Conservation (phyloP, 2,797 vertebrate species). For the Meda fulgida region DNA sequence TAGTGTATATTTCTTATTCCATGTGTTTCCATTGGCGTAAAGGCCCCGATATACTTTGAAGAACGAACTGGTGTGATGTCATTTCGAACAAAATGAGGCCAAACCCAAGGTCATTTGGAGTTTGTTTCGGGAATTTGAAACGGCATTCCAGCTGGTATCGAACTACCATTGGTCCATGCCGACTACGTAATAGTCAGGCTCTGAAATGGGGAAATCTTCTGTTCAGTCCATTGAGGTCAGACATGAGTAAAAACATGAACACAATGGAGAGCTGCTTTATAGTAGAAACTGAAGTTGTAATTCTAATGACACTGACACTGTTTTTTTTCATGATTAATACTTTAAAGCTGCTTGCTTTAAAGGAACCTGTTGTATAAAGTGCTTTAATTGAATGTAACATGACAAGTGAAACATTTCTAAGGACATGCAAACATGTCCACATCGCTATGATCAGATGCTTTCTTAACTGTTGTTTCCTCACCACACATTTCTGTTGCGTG, state of each 20-base stretch:
- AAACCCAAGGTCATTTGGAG: background rate
- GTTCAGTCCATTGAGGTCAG: background rate
- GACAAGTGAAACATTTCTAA: background rate
- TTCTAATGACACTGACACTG: background rate
- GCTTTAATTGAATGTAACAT: background rate
- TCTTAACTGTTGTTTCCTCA: background rate
- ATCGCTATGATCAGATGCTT: background rate
- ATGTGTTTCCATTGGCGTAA: background rate
- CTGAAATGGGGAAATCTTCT: background rate
- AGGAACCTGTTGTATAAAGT: background rate
- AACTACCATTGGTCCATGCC: background rate
- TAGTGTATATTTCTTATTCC: background rate
- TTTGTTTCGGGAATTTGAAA: background rate
- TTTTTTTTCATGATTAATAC: background rate
- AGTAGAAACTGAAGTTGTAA: background rate
- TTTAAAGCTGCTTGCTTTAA: background rate
- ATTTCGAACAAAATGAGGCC: background rate
- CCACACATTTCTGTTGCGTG: background rate
- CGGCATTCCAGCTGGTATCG: background rate
- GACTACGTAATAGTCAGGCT: background rate
- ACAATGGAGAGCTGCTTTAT: background rate
- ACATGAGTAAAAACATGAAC: background rate
- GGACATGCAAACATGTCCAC: background rate
- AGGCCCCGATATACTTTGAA: background rate
- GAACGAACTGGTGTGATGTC: background rate